phyloP scores from a whole-genome alignment of 2,797 vertebrate species.

The Valencia hispanica region DNA sequence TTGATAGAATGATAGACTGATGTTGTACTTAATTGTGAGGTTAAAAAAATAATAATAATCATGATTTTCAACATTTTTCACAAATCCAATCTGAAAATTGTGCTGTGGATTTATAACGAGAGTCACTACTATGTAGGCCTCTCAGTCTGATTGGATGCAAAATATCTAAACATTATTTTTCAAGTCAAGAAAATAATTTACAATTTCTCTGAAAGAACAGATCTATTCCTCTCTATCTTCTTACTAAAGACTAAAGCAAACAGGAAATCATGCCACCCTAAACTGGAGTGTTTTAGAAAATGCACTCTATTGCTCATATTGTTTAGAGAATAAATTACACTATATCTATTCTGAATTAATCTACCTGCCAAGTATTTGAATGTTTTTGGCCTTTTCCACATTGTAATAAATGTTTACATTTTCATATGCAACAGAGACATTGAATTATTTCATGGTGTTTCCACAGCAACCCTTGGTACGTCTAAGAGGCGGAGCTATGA shows the following conservation, averaged over 20 bases:
- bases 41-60: no score
- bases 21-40: no score
- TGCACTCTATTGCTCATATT: no score
- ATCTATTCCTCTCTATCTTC: not conserved
- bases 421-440: not conserved
- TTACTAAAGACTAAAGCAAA: not conserved
- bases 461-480: conserved; percentile 92
- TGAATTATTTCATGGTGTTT: conserved; percentile 2
- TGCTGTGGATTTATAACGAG: not conserved
- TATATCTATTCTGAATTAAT: no score
- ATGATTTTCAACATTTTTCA: not conserved
- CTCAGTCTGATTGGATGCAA: not conserved
- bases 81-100: not conserved
- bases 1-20: no score
- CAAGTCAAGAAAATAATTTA: not conserved
- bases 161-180: not conserved
- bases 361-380: no score
- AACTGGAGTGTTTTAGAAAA: no score
- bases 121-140: not conserved
- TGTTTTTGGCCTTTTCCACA: no score
- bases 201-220: not conserved
- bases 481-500: conserved; percentile 88
- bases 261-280: not conserved
- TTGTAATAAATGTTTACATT: no score
- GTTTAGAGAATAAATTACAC: no score